Conservation (phyloP, 2,113 vertebrate genomes). For the Alosa alosa region DNA sequence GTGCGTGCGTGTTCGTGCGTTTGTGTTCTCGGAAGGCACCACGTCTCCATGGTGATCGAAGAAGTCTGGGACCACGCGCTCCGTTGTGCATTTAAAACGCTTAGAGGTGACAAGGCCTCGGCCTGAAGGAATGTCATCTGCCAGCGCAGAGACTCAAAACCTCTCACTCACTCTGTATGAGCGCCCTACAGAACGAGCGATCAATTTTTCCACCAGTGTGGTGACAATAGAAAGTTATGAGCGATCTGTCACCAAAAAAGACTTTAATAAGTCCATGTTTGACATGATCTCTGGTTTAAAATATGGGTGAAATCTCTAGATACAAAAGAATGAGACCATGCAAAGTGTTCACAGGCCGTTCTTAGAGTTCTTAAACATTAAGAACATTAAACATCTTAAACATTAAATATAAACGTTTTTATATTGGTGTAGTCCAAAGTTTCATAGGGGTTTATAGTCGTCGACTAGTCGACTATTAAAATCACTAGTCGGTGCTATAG, state of each 20-base stretch:
- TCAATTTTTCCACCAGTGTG: neutral
- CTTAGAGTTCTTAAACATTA: too few relatives aligned
- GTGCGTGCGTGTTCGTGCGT: too few relatives aligned
- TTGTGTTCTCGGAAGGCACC: neutral
- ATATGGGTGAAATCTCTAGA: neutral
- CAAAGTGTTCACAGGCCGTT: neutral
- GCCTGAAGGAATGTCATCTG: neutral
- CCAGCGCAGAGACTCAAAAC: neutral
- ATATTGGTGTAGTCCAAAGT: neutral
- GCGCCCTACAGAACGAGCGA: neutral
- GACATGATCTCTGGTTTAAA: neutral
- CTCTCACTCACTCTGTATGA: neutral
- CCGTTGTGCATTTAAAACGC: neutral
- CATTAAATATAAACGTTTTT: too few relatives aligned
- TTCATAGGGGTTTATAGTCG: too few relatives aligned
- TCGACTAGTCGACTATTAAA: too few relatives aligned
- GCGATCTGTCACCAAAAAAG: neutral
- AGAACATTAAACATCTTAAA: too few relatives aligned
- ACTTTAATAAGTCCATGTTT: neutral
- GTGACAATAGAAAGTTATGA: neutral
- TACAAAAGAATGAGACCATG: neutral
- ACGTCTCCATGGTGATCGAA: slow-evolving; percentile 10
- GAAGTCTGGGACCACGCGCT: neutral
- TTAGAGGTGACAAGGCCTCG: neutral
- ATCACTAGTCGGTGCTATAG: too few relatives aligned